These are phyloP conservation scores for Charanyca ferruginea DNA, from an alignment of 2,888 invertebrate species.

Conservation along the genomic window DNA sequence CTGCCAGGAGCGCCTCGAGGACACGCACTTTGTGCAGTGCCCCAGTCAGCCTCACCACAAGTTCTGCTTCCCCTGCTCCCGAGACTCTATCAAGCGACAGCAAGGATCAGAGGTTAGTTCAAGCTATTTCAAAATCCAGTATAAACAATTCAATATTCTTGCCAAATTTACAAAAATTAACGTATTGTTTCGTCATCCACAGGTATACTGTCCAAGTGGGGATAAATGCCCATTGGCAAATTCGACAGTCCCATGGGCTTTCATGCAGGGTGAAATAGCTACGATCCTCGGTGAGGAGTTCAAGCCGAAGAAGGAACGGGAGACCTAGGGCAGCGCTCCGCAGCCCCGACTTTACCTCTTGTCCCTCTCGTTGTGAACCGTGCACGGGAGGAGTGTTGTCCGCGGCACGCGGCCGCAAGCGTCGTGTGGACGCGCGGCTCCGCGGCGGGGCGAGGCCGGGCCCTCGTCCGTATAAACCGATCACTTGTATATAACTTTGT, in stretches of 20 bases:
- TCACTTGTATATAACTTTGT: slow-evolving; percentile 88
- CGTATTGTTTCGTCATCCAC: slow-evolving; percentile 73
- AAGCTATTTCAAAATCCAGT: slow-evolving; percentile 17
- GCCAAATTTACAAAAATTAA: slow-evolving; percentile 20
- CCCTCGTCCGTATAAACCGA: slow-evolving; percentile 77
- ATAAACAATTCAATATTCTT: neutral
- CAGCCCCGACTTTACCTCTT: slow-evolving; percentile 87
- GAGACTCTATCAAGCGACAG: slow-evolving; percentile 99
- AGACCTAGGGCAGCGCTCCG: slow-evolving; percentile 93
- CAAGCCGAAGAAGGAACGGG: slow-evolving; percentile 97
- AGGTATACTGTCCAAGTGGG: slow-evolving; percentile 99
- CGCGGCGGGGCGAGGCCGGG: slow-evolving; percentile 78
- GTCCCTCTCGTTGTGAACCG: slow-evolving; percentile 87
- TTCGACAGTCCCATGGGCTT: slow-evolving; percentile 99
- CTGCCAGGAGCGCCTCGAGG: slow-evolving; percentile 99
- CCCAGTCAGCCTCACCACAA: slow-evolving; percentile 99
- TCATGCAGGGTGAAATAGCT: slow-evolving; percentile 99
- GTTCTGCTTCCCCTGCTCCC: slow-evolving; percentile 99
- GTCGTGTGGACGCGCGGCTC: slow-evolving; percentile 73
- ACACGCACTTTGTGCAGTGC: slow-evolving; percentile 99
- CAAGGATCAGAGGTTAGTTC: slow-evolving; percentile 95
- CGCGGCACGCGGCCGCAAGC: slow-evolving; percentile 81
- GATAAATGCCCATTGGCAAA: slow-evolving; percentile 99
- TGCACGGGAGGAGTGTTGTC: slow-evolving; percentile 77
- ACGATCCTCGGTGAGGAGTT: slow-evolving; percentile 99